These are phyloP conservation scores for Caenorhabditis japonica DNA, from an alignment of 2,888 invertebrate genomes.

Conservation along the genomic window DNA sequence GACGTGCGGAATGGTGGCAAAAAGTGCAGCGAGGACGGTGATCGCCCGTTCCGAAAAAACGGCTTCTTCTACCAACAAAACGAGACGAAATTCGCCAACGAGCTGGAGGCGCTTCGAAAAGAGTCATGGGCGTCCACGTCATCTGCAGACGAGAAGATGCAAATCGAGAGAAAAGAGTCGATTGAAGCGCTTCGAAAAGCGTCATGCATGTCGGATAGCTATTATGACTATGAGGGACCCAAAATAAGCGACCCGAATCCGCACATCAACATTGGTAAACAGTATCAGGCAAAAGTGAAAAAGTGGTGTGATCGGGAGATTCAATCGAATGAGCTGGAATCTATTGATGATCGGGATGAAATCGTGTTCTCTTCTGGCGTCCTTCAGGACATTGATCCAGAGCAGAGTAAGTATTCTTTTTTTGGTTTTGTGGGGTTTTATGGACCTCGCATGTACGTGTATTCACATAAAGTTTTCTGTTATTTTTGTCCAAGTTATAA, in stretches of 20 bases:
- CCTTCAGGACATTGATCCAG: constrained; percentile 66
- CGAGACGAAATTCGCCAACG: constrained; percentile 57
- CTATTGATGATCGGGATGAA: constrained; percentile 73
- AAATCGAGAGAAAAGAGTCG: constrained; percentile 39
- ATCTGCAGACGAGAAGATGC: constrained; percentile 48
- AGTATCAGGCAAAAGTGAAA: constrained; percentile 73
- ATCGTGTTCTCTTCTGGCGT: constrained; percentile 66
- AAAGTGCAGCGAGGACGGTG: constrained; percentile 48
- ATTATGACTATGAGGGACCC: constrained; percentile 55
- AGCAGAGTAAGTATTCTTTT: constrained; percentile 53
- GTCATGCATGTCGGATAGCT: constrained; percentile 56
- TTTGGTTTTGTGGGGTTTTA: too few species aligned
- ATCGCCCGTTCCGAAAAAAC: constrained; percentile 50
- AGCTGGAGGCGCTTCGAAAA: constrained; percentile 72
- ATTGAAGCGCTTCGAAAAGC: constrained; percentile 46
- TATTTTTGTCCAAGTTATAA: too few species aligned
- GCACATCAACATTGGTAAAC: constrained; percentile 61
- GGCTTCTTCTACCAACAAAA: constrained; percentile 52
- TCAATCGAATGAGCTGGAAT: constrained; percentile 60
- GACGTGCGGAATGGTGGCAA: constrained; percentile 20
- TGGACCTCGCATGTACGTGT: too few species aligned
- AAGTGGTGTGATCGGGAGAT: constrained; percentile 75
- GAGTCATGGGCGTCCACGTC: constrained; percentile 70
- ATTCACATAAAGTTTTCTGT: too few species aligned
- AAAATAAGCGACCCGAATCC: constrained; percentile 55